Percentiles rank a stretch among this genome's conserved stretches.
Evolutionary conservation across 2,797 vertebrate genomes (phyloP).

Genomic region (Cephalopachus bancanus): DNA sequence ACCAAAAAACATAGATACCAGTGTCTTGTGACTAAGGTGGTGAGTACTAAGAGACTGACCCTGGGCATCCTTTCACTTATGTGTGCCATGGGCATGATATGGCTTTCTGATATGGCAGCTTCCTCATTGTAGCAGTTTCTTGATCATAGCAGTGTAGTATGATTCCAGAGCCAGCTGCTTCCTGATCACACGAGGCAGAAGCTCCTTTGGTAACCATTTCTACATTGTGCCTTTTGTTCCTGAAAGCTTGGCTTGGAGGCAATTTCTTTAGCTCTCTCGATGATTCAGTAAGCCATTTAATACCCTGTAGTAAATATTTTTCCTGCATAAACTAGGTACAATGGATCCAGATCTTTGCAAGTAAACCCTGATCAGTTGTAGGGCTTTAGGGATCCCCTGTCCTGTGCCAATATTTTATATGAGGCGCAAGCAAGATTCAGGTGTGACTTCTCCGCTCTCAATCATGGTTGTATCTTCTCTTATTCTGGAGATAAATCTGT

Average conservation of each 20-base stretch:
- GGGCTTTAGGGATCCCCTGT: not conserved
- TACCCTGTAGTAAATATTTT: not conserved
- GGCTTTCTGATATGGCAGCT: not conserved
- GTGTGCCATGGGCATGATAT: not conserved
- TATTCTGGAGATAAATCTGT: constrained; percentile 28
- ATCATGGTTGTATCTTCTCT: not conserved
- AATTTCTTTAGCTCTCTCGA: constrained; percentile 15
- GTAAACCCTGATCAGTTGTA: not conserved
- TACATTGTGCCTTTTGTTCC: not conserved
- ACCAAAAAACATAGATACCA: not conserved
- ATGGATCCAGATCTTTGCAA: not conserved
- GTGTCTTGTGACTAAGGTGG: not conserved
- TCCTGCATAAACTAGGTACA: not conserved
- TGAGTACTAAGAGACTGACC: not conserved
- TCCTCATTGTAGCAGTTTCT: not conserved
- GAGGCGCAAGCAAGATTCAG: not conserved
- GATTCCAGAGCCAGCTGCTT: not conserved
- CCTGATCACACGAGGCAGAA: not conserved
- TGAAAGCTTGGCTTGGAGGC: not conserved
- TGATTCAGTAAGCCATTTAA: not conserved
- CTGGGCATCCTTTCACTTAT: not conserved
- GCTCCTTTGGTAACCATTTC: not conserved
- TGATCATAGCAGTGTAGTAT: too few species aligned
- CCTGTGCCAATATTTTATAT: not conserved
- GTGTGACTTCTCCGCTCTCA: not conserved